Evolutionary conservation across 2,797 vertebrate genomes (phyloP), one percentile per base, ranked within the genome.

Genomic region (Hydrocynus forskahlii): DNA sequence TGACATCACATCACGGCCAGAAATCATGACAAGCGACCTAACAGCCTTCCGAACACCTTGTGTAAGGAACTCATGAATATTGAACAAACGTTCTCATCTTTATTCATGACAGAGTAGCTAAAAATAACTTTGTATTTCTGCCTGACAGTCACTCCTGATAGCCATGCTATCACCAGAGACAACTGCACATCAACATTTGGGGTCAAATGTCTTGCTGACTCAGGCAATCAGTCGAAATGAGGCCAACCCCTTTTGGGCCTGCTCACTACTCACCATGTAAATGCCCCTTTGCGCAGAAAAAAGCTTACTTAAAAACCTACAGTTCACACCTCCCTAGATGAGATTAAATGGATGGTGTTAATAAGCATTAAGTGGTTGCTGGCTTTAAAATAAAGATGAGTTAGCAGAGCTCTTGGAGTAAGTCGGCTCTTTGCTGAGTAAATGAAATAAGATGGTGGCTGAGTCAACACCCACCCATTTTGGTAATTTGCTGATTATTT

Each of bases 21-120:
- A 80, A 79, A n/a, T 54, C 12, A 63, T 60, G 78, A 72, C 81
- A 77, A 60, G 80, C 77, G 76, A 72, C 75, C 63, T 19, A 59
- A 14, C 57, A 66, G 76, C 62, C 57, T 69, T 25, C 35, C 29
- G 54, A 43, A 66, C 87, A 88, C 82, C 88, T 88, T 29, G 91
- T 88, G 91, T 93, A 91, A 92, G 91, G 89, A 92, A 78, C 76
- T 85, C 88, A 88, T 94, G 91, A 92, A 95, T 94, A 92, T 92
- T 94, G 92, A 93, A 93, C 89, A 87, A 91, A 78, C 75, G 71
- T 79, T 55, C 85, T 92, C 85, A 92, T 94, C 91, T 92, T 92
- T 94, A 92, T 93, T 93, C 89, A 94, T 89, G 78, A 23, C 9
- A 23, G 48, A 52, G 35, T 62, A 57, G 19, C 60, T 67, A 78